Percentiles rank a stretch among this genome's conserved stretches.
Evolutionary conservation across 1,140 invertebrate genomes (phyloP).

Genomic region (Melipona quadrifasciata): DNA sequence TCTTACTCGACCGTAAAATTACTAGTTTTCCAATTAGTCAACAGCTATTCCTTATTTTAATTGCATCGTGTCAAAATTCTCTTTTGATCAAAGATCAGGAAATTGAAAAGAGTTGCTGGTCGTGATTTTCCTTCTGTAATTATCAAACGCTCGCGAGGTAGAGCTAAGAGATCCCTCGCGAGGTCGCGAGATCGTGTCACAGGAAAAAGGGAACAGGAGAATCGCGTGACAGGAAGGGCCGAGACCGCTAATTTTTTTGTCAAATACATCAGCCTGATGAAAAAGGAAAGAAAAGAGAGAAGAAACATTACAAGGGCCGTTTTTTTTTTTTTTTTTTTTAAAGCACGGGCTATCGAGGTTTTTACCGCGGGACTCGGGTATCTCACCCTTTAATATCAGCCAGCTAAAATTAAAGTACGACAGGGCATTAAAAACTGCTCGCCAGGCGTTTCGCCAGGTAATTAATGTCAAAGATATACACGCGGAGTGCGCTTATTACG

Average conservation of each 20-base stretch:
- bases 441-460: conserved; percentile 20
- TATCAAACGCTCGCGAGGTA: background rate
- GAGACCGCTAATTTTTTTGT: background rate
- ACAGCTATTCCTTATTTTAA: too few relatives aligned
- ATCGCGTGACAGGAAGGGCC: background rate
- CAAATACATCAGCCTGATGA: background rate
- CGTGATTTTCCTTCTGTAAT: background rate
- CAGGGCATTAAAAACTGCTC: conserved; percentile 23
- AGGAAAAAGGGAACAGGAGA: too few relatives aligned
- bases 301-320: background rate
- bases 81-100: background rate
- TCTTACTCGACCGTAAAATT: too few relatives aligned
- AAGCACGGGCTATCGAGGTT: background rate
- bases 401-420: conserved; percentile 26
- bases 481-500: conserved; percentile 2
- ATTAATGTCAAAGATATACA: conserved; percentile 45
- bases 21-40: too few relatives aligned
- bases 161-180: background rate
- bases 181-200: too few relatives aligned
- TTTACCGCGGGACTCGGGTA: background rate
- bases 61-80: too few relatives aligned
- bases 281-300: too few relatives aligned
- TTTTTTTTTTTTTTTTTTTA: background rate
- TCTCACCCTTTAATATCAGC: conserved; percentile 11
- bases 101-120: background rate